Conservation (phyloP, 2,888 invertebrate genomes). For the Liposcelis brunnea region DNA sequence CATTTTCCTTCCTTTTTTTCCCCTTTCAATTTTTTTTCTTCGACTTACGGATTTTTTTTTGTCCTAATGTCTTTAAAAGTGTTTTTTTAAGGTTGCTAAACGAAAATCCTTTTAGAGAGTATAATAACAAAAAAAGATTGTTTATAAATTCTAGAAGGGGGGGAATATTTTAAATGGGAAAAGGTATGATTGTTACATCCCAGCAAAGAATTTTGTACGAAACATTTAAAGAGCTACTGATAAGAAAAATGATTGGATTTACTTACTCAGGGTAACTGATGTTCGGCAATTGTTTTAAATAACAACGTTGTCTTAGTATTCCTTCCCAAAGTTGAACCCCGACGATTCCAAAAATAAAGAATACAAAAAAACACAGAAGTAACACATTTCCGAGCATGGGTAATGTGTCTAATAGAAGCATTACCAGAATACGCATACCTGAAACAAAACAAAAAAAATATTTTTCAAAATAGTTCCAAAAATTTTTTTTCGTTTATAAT, state of each 20-base stretch:
- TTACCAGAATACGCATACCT: conserved; percentile 98
- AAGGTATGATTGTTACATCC: no score
- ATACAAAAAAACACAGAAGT: conserved; percentile 97
- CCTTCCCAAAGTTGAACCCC: conserved; percentile 99
- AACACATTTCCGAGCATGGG: conserved; percentile 99
- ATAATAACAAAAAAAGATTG: conserved; percentile 19
- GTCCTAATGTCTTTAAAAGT: neutral
- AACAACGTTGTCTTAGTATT: conserved; percentile 85
- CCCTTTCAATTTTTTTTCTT: no score
- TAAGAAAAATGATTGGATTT: no score
- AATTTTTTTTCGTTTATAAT: no score
- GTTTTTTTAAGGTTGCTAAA: neutral
- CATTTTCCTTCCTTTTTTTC: neutral
- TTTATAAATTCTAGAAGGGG: conserved; percentile 1
- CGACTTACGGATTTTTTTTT: no score
- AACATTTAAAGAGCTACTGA: no score
- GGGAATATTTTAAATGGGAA: no score
- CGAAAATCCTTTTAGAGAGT: conserved; percentile 17
- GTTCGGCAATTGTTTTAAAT: conserved; percentile 53
- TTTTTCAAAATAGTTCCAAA: neutral
- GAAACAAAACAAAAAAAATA: conserved; percentile 21
- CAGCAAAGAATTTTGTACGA: no score
- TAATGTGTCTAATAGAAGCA: conserved; percentile 92
- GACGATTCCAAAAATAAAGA: conserved; percentile 99
- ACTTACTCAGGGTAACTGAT: conserved; percentile 8